Evolutionary conservation across 2,113 vertebrate genomes (phyloP), one percentile per base, ranked within the genome.

Genomic region (Entosphenus tridentatus): DNA sequence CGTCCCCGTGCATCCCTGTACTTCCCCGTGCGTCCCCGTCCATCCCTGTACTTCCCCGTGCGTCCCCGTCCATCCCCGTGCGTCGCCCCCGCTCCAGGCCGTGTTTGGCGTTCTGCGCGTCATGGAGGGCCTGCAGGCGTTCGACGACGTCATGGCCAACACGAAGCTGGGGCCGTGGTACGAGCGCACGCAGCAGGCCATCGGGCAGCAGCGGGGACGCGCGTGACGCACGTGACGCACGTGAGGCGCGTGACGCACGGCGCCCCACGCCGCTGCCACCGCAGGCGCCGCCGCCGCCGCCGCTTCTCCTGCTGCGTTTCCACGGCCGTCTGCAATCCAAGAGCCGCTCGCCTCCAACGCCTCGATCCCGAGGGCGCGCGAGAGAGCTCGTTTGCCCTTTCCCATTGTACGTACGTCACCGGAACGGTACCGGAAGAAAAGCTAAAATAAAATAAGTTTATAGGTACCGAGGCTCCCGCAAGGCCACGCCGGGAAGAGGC

Each of bases 81-180:
- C 21, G 10, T 2, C 39, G 54, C 14, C 9, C 12, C 9, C 8
- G 3, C 65, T 72, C 10, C 75, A 98, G 93, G 87, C 89, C 0
- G 93, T 97, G 71, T 97, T 85, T 0, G 92, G 93, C 0, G 84
- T 98, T 9, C 84, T 98, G n/a, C 78, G 87, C 0, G 93, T 97
- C 67, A 98, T 91, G 92, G 90, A 96, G 70, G 92, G 89, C 2
- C 80, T 97, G 73, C 78, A 92, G 78, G 84, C 93, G 9, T 97
- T 92, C 7, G 80, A 89, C 0, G 92, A 98, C 78, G 84, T 98
- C 85, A 93, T 96, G 86, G 71, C 56, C 10, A 86, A 95, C 77
- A 87, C 88, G 56, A 88, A 76, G 71, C 82, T 96, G 72, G 82
- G 84, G 62, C 73, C 76, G 70, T 98, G 93, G 93, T 98, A 98